Evolutionary conservation across 2,797 vertebrate species (phyloP).

Genomic region (Chrysolophus pictus): DNA sequence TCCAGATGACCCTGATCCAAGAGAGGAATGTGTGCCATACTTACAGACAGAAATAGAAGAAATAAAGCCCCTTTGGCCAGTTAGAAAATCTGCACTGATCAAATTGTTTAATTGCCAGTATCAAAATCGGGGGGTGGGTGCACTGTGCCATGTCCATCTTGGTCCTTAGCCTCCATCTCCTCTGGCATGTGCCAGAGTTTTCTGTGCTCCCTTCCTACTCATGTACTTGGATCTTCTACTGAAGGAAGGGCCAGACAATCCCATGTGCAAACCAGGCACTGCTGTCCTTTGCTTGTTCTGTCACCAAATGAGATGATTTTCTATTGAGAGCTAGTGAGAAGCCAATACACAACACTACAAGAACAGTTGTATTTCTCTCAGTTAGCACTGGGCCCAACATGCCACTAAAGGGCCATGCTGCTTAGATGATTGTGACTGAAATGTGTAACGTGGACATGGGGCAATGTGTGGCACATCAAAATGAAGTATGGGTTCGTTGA

Average conservation of each 20-base stretch:
- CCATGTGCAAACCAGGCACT: not conserved
- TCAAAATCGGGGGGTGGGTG: not conserved
- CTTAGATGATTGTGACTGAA: not conserved
- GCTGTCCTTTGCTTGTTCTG: not conserved
- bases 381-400: not conserved
- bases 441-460: fast-evolving
- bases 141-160: not conserved
- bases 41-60: not conserved
- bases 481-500: not conserved
- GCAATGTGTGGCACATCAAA: not conserved
- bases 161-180: not conserved
- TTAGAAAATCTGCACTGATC: not conserved
- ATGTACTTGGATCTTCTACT: not conserved
- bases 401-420: not conserved
- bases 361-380: not conserved
- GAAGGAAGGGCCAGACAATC: fast-evolving
- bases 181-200: not conserved
- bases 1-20: not conserved
- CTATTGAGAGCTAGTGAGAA: not conserved
- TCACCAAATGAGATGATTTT: not conserved
- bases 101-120: fast-evolving
- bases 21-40: not conserved
- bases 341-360: not conserved
- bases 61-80: not conserved
- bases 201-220: not conserved